A percentile compares a stretch with the other conserved stretches of the same genome.
phyloP scores from a whole-genome alignment of 2,113 vertebrate genomes.

The Anoplopoma fimbria region DNA sequence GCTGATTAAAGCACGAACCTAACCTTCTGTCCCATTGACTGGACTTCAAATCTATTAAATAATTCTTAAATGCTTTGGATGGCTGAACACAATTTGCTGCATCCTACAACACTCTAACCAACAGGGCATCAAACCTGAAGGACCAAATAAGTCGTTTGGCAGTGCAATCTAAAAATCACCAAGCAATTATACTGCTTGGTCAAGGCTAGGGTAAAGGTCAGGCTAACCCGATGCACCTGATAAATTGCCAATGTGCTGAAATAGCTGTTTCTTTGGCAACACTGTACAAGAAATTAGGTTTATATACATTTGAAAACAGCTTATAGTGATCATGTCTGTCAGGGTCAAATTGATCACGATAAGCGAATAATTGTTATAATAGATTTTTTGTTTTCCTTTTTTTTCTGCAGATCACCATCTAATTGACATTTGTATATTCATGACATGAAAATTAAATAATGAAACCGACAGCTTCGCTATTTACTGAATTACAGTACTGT shows the following conservation, averaged over 20 bases:
- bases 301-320: not conserved
- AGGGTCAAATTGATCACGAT: too few species aligned
- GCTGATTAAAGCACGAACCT: not conserved
- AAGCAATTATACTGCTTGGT: not conserved
- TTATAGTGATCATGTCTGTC: too few species aligned
- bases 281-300: not conserved
- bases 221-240: not conserved
- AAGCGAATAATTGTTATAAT: too few species aligned
- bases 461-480: too few species aligned
- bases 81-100: not conserved
- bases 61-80: not conserved
- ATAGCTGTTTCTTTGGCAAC: not conserved
- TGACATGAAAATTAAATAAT: too few species aligned
- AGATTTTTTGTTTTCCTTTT: too few species aligned
- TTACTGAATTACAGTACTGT: too few species aligned
- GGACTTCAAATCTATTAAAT: not conserved
- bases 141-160: not conserved
- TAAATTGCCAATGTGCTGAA: not conserved
- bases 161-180: not conserved
- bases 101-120: not conserved
- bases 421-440: too few species aligned
- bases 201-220: not conserved
- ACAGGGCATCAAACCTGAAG: not conserved
- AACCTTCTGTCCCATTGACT: slow-evolving; percentile 11
- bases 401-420: too few species aligned